A percentile compares a stretch with the other conserved stretches of the same genome.
Conservation (phyloP, 1,140 invertebrate genomes). For the Cyclargus thomasi region DNA sequence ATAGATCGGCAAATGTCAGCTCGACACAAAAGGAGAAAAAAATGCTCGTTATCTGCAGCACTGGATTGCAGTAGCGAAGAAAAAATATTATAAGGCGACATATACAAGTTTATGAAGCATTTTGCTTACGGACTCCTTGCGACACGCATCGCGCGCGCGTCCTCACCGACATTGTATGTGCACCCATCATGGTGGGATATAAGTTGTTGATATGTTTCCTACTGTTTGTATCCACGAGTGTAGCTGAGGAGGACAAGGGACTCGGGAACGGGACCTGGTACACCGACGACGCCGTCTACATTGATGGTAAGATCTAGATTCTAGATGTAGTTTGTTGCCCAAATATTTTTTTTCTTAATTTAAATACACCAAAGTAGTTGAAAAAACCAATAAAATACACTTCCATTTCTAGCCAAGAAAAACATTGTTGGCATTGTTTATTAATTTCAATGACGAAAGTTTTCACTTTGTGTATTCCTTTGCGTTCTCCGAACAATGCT, state of each 20-base stretch:
- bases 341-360: too few species aligned
- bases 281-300: conserved; percentile 58
- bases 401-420: not conserved
- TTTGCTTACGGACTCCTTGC: conserved; percentile 65
- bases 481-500: conserved; percentile 57
- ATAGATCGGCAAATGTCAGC: conserved; percentile 46
- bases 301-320: conserved; percentile 49
- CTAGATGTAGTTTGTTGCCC: too few species aligned
- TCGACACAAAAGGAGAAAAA: conserved; percentile 61
- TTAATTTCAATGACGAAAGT: conserved; percentile 1
- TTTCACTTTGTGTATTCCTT: conserved; percentile 40
- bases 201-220: conserved; percentile 42
- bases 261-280: conserved; percentile 54
- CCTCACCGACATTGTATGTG: conserved; percentile 34
- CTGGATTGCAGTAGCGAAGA: conserved; percentile 62
- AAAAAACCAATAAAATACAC: too few species aligned
- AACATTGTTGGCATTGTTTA: conserved; percentile 5
- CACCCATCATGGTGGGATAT: conserved; percentile 39
- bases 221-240: conserved; percentile 39
- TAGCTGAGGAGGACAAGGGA: conserved; percentile 38
- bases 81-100: conserved; percentile 71
- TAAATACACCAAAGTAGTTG: too few species aligned
- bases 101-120: conserved; percentile 51
- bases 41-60: conserved; percentile 65
- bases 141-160: conserved; percentile 48